These are phyloP conservation scores for Pecten maximus DNA, from an alignment of 2,888 invertebrate species.

Conservation along the genomic window DNA sequence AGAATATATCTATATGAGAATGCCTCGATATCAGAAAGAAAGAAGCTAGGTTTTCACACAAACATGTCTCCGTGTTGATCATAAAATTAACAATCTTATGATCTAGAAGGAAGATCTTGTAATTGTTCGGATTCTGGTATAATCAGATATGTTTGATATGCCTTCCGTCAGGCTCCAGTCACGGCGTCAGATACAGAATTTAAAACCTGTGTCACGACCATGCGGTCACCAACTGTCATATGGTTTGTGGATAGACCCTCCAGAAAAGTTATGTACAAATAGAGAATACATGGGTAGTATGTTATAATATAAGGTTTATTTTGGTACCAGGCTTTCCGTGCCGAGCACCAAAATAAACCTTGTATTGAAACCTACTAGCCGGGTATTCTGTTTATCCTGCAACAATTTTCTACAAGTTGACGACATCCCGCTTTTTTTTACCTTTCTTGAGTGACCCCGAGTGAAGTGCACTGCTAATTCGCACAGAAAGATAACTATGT, in stretches of 20 bases:
- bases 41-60: constrained; percentile 33
- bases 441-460: too few species aligned
- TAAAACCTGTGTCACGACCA: not conserved
- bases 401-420: too few species aligned
- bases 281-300: too few species aligned
- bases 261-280: not conserved
- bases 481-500: too few species aligned
- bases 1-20: constrained; percentile 2
- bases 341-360: too few species aligned
- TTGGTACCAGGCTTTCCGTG: too few species aligned
- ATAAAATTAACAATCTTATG: not conserved
- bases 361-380: too few species aligned
- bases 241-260: not conserved
- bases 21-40: not conserved
- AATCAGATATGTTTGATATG: not conserved
- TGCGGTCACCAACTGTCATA: not conserved
- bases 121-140: not conserved
- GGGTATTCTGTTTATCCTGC: too few species aligned
- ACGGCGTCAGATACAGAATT: not conserved
- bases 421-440: too few species aligned
- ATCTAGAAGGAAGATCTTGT: not conserved
- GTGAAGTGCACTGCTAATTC: too few species aligned
- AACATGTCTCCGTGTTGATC: not conserved
- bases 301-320: too few species aligned
- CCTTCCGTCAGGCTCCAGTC: not conserved